phyloP scores from a whole-genome alignment of 2,888 invertebrate genomes.

The Metalampra italica region DNA sequence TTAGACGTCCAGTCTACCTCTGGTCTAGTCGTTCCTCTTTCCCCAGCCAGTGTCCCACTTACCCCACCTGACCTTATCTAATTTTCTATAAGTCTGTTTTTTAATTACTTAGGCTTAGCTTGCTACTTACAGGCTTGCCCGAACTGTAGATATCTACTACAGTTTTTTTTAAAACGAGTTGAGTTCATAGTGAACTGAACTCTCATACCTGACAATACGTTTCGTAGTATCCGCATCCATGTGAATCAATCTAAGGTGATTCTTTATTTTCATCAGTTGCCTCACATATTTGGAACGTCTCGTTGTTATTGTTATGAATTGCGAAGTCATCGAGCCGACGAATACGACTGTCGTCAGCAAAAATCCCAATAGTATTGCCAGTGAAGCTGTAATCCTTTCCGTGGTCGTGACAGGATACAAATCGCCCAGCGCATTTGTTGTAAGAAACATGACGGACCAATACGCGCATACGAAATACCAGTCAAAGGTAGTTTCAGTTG shows the following conservation, averaged over 20 bases:
- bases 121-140: no score
- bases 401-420: constrained; percentile 61
- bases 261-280: constrained; percentile 61
- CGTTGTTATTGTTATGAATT: constrained; percentile 69
- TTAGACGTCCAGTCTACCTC: no score
- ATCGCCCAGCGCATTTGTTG: constrained; percentile 68
- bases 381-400: constrained; percentile 56
- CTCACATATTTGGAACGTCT: constrained; percentile 64
- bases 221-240: constrained; percentile 58
- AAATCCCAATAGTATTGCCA: constrained; percentile 64
- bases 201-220: constrained; percentile 56
- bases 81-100: no score
- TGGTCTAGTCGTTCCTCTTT: no score
- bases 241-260: constrained; percentile 61
- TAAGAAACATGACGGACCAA: constrained; percentile 68
- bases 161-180: no score
- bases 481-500: constrained; percentile 55
- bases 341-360: constrained; percentile 68
- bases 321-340: constrained; percentile 71
- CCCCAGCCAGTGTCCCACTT: no score
- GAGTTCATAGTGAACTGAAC: no score
- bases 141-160: no score
- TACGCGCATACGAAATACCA: constrained; percentile 71
- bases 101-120: no score
- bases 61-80: no score